Base-by-base conservation (phyloP, 1,140 invertebrate genomes). In the Monomorium pharaonis region DNA sequence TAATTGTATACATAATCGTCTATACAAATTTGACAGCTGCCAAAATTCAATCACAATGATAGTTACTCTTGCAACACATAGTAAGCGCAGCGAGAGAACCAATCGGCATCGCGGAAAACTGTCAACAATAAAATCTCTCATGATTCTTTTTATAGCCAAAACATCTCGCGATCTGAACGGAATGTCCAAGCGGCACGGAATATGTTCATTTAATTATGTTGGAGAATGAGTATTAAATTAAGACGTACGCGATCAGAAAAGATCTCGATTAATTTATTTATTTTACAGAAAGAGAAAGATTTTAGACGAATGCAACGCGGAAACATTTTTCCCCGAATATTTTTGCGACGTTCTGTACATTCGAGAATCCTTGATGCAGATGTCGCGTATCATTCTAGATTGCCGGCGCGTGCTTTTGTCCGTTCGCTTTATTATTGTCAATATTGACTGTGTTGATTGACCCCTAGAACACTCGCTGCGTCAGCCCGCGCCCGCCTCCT, bases 391-490 rank as follows among this genome's bases (percentile, higher is more conserved):
- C 65, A 89, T 89, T 84, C 67, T 75, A 69, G 0, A 67, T 44
- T 67, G 63, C 21, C 30, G 67, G 75, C 44, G 84, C 76, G 60
- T 33, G 87, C 85, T 89, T 89, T 80, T 76, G 87, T 89, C 65
- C 76, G 87, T 69, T 42, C 83, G 88, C 77, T 86, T 87, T 88
- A 89, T 89, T 69, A 89, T 86, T 49, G 77, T 58, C 63, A 49
- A 62, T 89, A 88, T 89, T 89, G 88, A 89, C 88, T 60, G 51
- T 89, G 78, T 72, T 89, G 85, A 89, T 89, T 89, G 85, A 86
- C 85, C 77, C n/a, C 74, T 75, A 49, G 81, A 88, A 80, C 86
- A 67, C 62, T 63, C 18, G 65, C 86, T n/a, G 86, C 33, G 76
- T 86, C 88, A 54, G 75, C 9, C 51, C 42, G 27, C 75, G 56